Conservation (phyloP, 1,140 invertebrate genomes). For the Aphelinus certus region DNA sequence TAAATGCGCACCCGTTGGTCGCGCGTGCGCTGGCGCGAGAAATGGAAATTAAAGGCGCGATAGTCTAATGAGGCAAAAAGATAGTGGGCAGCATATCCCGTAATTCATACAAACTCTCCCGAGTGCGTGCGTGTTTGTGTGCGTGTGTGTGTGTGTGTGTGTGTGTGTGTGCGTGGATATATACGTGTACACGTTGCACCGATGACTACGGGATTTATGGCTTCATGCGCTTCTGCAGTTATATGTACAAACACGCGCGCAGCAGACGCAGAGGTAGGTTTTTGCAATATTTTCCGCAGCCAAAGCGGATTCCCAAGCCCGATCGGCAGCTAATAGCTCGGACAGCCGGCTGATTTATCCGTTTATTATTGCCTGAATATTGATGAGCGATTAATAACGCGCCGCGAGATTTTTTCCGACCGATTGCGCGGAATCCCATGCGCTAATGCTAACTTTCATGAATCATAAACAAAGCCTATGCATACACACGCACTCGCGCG, state of each 20-base stretch:
- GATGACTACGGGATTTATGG: constrained; percentile 21
- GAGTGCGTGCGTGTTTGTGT: too few relatives aligned
- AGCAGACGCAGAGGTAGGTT: neutral
- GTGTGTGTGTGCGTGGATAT: too few relatives aligned
- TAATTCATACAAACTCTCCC: constrained; percentile 25
- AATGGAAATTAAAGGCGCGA: constrained; percentile 24
- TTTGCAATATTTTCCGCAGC: constrained; percentile 17
- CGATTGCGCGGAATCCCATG: neutral
- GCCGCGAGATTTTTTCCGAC: neutral
- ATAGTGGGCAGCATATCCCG: constrained; percentile 5
- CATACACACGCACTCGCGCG: too few relatives aligned
- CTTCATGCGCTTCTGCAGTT: constrained; percentile 26
- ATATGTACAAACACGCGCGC: neutral
- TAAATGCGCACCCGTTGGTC: neutral
- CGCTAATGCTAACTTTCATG: neutral
- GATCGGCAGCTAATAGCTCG: constrained; percentile 17
- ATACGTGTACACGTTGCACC: neutral
- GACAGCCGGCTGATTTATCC: constrained; percentile 32
- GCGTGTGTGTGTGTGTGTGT: too few relatives aligned
- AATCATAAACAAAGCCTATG: constrained; percentile 24
- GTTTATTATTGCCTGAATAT: constrained; percentile 36
- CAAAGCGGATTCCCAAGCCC: constrained; percentile 2
- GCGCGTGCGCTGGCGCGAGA: neutral
- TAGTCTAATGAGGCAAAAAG: constrained; percentile 33
- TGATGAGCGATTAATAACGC: constrained; percentile 34